phyloP scores from a whole-genome alignment of 1,140 invertebrate species.

The Drosophila ficusphila region DNA sequence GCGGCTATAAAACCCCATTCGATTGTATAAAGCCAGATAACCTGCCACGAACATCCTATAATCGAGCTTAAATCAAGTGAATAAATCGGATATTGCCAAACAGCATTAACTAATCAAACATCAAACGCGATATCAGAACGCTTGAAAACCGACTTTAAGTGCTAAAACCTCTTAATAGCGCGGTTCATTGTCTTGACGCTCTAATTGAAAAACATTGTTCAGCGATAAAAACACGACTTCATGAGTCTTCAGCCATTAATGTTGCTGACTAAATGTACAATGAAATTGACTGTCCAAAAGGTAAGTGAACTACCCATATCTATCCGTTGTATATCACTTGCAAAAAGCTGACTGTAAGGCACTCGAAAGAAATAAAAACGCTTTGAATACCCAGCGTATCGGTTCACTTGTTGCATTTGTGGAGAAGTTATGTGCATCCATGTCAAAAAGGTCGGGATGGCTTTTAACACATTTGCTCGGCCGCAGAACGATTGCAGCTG shows the following conservation, averaged over 20 bases:
- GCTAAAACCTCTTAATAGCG: no score
- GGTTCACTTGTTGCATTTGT: slow-evolving; percentile 40
- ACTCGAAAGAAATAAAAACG: not conserved
- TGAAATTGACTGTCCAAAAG: slow-evolving; percentile 84
- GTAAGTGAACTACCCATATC: slow-evolving; percentile 45
- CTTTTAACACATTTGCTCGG: slow-evolving; percentile 52
- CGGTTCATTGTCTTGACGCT: no score
- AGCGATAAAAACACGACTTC: not conserved
- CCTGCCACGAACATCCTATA: slow-evolving; percentile 4
- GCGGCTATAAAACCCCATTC: not conserved
- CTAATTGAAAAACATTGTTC: not conserved
- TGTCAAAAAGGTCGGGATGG: slow-evolving; percentile 21
- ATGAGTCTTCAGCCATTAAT: not conserved
- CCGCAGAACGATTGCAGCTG: slow-evolving; percentile 57
- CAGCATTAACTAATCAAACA: slow-evolving; percentile 15
- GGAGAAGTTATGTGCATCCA: slow-evolving; percentile 4
- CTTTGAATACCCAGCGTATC: not conserved
- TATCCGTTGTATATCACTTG: not conserved
- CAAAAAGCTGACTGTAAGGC: not conserved
- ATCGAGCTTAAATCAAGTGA: not conserved
- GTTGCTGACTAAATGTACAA: slow-evolving; percentile 77
- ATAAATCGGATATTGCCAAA: slow-evolving; percentile 2
- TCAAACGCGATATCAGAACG: slow-evolving; percentile 7
- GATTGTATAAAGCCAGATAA: slow-evolving; percentile 13
- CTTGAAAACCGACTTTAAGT: no score